Base-by-base conservation (phyloP, 2,888 invertebrate genomes). In the Sinohyriopsis cumingii region DNA sequence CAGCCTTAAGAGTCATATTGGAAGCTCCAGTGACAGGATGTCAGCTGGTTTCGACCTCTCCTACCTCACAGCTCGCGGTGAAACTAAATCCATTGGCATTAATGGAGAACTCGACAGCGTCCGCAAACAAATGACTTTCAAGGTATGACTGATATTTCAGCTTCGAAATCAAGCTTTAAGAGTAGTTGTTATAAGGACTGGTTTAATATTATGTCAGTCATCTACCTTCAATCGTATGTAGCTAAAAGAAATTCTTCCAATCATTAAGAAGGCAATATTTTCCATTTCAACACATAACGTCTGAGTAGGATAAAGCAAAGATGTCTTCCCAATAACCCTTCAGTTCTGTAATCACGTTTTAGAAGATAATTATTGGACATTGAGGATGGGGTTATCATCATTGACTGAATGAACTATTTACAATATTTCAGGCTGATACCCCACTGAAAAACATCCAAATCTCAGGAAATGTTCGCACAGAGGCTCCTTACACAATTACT, bases 391-490 rank as follows among this genome's bases (percentile, higher is more conserved):
- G 24, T 25, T 22, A 54, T 33, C 33, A 33, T 9, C 33, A 33
- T 33, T 33, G 33, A 33, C 33, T 33, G 5, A 24, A 15, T 20
- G 22, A 53, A 5, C n/a, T 20, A 24, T 67, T 28, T 59, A 5
- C 18, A 24, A 22, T 54, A 25, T 18, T 56, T 59, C 71, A 84
- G 84, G 66, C 82, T 55, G 67, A 66, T 22, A 78, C 80, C 1
- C 84, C 83, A 62, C 67, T 83, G 55, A 82, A 82, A 67, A 77
- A 79, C 20, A 73, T 84, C 59, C 72, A 75, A n/a, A 75, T 82
- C 22, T 68, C 69, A 55, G 79, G 80, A 24, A 74, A 75, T 45
- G 65, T 78, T 9, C 65, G 74, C 20, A 71, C 68, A 20, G 67
- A 70, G 19, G 71, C 70, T 55, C 79, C 80, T 56, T 82, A 78